A percentile compares a stretch with the other conserved stretches of the same genome.
These are phyloP conservation scores for Acleris emargana DNA, from an alignment of 2,888 invertebrate species.

Conservation along the genomic window DNA sequence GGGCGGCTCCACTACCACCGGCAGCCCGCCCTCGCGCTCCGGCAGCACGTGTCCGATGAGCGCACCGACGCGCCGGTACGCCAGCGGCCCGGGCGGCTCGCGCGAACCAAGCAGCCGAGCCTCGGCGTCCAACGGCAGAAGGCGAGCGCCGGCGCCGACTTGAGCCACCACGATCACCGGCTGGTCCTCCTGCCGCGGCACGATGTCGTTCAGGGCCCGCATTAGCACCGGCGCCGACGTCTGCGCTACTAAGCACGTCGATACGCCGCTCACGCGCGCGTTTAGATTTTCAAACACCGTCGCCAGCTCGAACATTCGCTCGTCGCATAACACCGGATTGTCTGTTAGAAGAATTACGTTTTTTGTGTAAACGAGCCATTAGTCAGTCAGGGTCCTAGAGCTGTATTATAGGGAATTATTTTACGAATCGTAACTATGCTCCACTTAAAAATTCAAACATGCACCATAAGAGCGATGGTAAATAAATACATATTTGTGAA, in stretches of 20 bases:
- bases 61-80: conserved; percentile 68
- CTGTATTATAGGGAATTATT: too few relatives aligned
- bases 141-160: conserved; percentile 49
- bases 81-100: conserved; percentile 50
- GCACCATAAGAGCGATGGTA: neutral
- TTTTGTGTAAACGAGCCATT: neutral
- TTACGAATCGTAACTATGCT: too few relatives aligned
- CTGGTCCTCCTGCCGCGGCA: conserved; percentile 53
- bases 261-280: conserved; percentile 88
- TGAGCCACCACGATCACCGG: conserved; percentile 66
- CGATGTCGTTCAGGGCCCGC: conserved; percentile 69
- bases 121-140: conserved; percentile 46
- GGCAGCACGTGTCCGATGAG: conserved; percentile 69
- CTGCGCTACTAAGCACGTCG: conserved; percentile 77
- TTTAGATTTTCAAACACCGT: conserved; percentile 88
- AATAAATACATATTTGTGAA: neutral
- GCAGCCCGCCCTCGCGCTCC: conserved; percentile 66
- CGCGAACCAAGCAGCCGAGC: conserved; percentile 34
- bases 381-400: too few relatives aligned
- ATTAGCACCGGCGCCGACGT: conserved; percentile 63
- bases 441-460: too few relatives aligned
- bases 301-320: conserved; percentile 87
- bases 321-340: conserved; percentile 92
- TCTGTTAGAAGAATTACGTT: conserved; percentile 78
- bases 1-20: conserved; percentile 73